Conservation (phyloP, 2,797 vertebrate species). For the Simalia tracyae region DNA sequence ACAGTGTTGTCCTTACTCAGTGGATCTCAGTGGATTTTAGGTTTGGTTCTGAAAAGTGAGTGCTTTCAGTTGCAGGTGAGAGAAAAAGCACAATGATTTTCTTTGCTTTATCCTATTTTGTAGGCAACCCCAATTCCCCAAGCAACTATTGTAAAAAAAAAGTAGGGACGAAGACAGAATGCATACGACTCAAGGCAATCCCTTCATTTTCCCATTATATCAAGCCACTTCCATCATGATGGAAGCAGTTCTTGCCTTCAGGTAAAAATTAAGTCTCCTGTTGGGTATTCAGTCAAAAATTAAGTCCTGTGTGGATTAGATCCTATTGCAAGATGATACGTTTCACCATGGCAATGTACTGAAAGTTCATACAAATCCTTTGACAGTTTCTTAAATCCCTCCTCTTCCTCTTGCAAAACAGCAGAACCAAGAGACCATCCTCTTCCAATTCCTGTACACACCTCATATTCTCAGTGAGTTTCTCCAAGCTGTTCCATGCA, state of each 20-base stretch:
- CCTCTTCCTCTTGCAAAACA: background rate
- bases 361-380: background rate
- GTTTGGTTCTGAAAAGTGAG: background rate
- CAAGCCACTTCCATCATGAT: background rate
- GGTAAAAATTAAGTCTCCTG: background rate
- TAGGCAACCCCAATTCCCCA: background rate
- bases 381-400: background rate
- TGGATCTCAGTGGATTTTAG: background rate
- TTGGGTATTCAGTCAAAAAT: background rate
- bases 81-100: background rate
- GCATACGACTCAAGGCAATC: background rate
- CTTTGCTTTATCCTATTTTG: background rate
- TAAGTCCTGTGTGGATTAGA: background rate
- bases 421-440: background rate
- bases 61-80: background rate
- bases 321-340: background rate
- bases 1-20: background rate
- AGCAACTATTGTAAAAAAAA: background rate
- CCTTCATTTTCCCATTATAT: background rate
- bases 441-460: background rate
- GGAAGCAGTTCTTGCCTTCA: background rate
- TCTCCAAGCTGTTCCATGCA: background rate
- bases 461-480: background rate
- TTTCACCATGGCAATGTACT: background rate
- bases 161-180: background rate